Conservation (phyloP, 2,797 vertebrate species). For the Cheirogaleus major region DNA sequence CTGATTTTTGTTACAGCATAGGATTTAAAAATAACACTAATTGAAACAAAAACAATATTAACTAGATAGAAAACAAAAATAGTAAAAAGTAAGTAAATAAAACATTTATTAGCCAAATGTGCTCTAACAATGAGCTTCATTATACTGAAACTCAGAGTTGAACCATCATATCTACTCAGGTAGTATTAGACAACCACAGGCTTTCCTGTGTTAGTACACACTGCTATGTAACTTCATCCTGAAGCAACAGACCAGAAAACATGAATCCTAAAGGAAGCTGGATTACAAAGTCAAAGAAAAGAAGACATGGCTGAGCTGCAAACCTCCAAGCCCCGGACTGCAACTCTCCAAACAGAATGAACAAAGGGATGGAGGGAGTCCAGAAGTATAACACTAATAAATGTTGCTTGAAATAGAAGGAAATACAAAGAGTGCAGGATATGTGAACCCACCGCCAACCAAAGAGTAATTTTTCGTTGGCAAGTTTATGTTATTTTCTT, state of each 20-base stretch:
- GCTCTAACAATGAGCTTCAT: not conserved
- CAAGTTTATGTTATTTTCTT: not conserved
- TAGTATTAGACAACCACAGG: not conserved
- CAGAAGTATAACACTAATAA: not conserved
- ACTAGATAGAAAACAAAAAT: not conserved
- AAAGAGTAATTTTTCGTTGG: not conserved
- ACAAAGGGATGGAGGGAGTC: not conserved
- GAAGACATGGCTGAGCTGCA: not conserved
- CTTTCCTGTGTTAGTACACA: not conserved
- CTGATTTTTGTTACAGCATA: not conserved
- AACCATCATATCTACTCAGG: not conserved
- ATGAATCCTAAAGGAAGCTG: not conserved
- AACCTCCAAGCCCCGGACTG: not conserved
- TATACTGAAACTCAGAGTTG: not conserved
- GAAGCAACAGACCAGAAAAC: not conserved
- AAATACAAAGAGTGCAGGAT: not conserved
- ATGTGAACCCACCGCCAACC: rapidly evolving
- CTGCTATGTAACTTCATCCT: not conserved
- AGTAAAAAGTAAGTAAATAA: not conserved
- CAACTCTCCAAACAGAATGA: not conserved
- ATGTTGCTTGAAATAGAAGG: not conserved
- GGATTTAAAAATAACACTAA: not conserved
- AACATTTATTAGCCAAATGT: not conserved
- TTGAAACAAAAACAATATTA: not conserved
- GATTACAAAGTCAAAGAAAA: not conserved